Conservation (phyloP, 2,888 invertebrate species). For the Clusia tigrina region DNA sequence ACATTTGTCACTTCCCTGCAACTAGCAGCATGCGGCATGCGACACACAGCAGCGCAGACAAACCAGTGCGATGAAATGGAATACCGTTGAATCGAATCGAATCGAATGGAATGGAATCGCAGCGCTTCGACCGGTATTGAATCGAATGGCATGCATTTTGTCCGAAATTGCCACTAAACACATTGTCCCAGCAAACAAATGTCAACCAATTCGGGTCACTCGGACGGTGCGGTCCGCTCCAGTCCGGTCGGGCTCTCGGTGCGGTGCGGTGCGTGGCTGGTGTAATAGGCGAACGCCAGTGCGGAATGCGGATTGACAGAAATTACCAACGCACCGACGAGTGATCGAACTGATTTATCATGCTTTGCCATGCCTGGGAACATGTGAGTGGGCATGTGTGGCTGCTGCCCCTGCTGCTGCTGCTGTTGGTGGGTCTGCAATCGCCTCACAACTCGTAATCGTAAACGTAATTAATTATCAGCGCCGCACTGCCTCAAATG, state of each 20-base stretch:
- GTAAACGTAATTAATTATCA: neutral
- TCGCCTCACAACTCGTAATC: neutral
- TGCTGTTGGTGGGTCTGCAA: neutral
- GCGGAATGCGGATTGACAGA: neutral
- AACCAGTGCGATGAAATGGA: too few species aligned
- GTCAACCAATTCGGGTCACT: too few species aligned
- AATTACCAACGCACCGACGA: neutral
- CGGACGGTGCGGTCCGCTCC: too few species aligned
- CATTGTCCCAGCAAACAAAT: slow-evolving; percentile 1
- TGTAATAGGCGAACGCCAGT: neutral
- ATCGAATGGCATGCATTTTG: too few species aligned
- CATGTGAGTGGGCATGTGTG: too few species aligned
- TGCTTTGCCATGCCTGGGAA: too few species aligned
- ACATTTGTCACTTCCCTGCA: neutral
- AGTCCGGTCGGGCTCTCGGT: too few species aligned
- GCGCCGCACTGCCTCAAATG: neutral
- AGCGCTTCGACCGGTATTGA: too few species aligned
- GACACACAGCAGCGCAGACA: neutral
- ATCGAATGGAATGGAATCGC: too few species aligned
- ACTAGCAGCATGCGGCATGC: neutral
- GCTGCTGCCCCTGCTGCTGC: too few species aligned
- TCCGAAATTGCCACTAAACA: slow-evolving; percentile 5
- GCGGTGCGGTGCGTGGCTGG: too few species aligned
- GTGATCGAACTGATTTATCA: slow-evolving; percentile 8
- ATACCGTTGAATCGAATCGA: too few species aligned